phyloP scores from a whole-genome alignment of 2,797 vertebrate genomes.

The Centropyge bicolor region DNA sequence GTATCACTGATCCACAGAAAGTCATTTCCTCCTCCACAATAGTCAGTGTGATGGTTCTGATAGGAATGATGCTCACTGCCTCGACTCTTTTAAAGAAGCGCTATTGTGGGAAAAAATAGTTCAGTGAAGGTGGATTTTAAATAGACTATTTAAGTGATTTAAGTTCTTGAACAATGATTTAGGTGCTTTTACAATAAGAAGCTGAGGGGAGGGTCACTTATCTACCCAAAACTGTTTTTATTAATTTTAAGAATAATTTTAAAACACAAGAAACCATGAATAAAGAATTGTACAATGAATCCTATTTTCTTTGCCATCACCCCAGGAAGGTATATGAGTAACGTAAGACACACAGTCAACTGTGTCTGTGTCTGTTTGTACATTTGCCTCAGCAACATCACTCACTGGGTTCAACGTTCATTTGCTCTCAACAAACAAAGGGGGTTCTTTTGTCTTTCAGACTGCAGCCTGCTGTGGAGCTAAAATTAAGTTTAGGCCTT shows the following conservation, averaged over 20 bases:
- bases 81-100: too few relatives aligned
- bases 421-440: slow-evolving; percentile 20
- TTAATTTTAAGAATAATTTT: neutral
- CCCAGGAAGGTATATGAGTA: neutral
- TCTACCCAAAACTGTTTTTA: neutral
- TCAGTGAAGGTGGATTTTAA: too few relatives aligned
- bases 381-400: slow-evolving; percentile 11
- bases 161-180: too few relatives aligned
- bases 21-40: too few relatives aligned
- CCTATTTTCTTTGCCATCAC: neutral
- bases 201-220: too few relatives aligned
- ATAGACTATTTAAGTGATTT: too few relatives aligned
- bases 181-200: too few relatives aligned
- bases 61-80: too few relatives aligned
- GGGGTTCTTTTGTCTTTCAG: neutral
- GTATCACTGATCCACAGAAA: too few relatives aligned
- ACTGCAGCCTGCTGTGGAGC: neutral
- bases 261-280: neutral
- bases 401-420: neutral
- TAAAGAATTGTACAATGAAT: too few relatives aligned
- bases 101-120: too few relatives aligned
- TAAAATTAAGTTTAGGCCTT: slow-evolving; percentile 33
- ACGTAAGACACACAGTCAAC: neutral
- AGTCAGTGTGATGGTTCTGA: too few relatives aligned
- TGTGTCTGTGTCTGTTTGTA: slow-evolving; percentile 18